Conservation (phyloP, 2,113 vertebrate species). For the Saccopteryx leptura region DNA sequence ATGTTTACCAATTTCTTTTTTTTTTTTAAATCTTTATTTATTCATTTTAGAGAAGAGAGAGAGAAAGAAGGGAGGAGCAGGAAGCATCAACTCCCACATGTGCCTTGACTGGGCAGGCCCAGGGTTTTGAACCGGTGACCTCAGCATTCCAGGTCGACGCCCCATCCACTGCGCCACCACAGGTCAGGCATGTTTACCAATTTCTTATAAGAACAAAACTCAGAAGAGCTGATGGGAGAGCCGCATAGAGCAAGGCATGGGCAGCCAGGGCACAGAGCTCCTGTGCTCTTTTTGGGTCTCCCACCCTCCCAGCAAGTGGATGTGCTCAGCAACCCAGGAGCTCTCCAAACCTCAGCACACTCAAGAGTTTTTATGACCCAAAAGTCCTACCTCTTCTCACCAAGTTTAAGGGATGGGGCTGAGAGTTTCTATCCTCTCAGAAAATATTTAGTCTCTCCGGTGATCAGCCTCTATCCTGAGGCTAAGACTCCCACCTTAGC, state of each 20-base stretch:
- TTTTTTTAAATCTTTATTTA: too few relatives aligned
- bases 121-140: too few relatives aligned
- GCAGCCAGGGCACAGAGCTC: too few relatives aligned
- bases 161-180: too few relatives aligned
- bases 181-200: background rate
- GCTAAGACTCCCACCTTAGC: background rate
- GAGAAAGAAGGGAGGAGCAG: too few relatives aligned
- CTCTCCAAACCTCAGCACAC: background rate
- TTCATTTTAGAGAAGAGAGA: too few relatives aligned
- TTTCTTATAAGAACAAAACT: background rate
- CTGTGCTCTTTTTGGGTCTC: rapidly evolving
- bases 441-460: background rate
- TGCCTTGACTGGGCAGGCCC: too few relatives aligned
- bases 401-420: background rate
- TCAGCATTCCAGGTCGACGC: too few relatives aligned
- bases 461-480: background rate
- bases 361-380: background rate
- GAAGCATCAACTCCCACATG: too few relatives aligned
- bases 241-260: background rate
- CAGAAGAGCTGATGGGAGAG: background rate
- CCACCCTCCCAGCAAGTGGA: background rate
- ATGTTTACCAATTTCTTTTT: background rate
- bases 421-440: background rate
- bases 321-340: background rate
- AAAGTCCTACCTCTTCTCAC: too few relatives aligned